Conservation (phyloP, 53 echinoderm and acorn worm genomes). For the Patiria pectinifera region DNA sequence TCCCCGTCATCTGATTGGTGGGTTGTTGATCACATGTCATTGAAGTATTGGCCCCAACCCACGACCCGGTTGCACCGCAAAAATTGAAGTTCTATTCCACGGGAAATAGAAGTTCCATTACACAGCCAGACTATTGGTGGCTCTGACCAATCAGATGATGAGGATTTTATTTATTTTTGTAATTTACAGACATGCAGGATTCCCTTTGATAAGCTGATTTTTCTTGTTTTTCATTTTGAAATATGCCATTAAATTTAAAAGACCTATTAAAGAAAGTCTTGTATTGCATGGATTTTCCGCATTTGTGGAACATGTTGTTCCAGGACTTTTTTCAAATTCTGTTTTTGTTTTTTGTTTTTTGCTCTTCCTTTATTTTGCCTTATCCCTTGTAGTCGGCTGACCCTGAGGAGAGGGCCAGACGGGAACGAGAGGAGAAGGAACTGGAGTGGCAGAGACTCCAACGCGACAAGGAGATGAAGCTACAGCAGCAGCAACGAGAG, state of each 20-base stretch:
- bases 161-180: too few species aligned
- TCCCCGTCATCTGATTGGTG: neutral
- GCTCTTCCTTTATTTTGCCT: neutral
- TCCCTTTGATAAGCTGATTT: too few species aligned
- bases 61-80: neutral
- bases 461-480: conserved; percentile 90
- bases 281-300: too few species aligned
- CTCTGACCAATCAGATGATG: too few species aligned
- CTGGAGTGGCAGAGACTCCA: conserved; percentile 95
- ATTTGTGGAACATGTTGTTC: neutral
- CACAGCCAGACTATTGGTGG: too few species aligned
- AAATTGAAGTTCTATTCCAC: too few species aligned
- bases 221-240: too few species aligned
- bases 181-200: too few species aligned
- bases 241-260: too few species aligned
- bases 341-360: neutral
- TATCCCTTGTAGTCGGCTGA: conserved; percentile 40
- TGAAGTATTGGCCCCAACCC: too few species aligned
- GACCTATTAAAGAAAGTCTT: too few species aligned
- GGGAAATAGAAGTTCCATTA: too few species aligned
- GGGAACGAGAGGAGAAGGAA: conserved; percentile 96
- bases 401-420: conserved; percentile 81
- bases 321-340: neutral
- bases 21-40: neutral
- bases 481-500: conserved; percentile 46